Evolutionary conservation across 2,888 invertebrate species (phyloP).

Genomic region (Mesorhabditis belari): DNA sequence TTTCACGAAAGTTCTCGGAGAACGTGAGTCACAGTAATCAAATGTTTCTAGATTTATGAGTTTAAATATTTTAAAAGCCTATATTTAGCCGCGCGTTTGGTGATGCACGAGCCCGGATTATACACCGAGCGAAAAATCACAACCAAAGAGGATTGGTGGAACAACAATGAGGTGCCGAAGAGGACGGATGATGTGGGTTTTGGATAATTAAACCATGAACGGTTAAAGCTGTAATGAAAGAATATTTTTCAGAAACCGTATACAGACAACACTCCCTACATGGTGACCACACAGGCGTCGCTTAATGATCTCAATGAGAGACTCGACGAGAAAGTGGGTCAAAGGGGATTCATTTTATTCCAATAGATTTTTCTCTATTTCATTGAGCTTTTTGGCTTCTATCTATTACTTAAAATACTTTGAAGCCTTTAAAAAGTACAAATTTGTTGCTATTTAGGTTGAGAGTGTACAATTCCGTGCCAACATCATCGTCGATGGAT

Average conservation of each 20-base stretch:
- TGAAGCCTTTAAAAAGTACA: background rate
- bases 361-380: background rate
- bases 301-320: constrained; percentile 18
- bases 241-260: constrained; percentile 19
- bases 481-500: constrained; percentile 18
- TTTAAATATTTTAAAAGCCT: background rate
- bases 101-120: constrained; percentile 10
- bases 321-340: constrained; percentile 13
- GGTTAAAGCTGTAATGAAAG: background rate
- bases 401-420: background rate
- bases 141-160: constrained; percentile 20
- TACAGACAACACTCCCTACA: constrained; percentile 22
- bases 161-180: constrained; percentile 16
- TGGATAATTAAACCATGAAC: background rate
- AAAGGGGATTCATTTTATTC: background rate
- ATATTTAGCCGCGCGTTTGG: constrained; percentile 12
- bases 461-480: constrained; percentile 21
- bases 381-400: background rate
- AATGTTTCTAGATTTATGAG: background rate
- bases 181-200: background rate
- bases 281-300: constrained; percentile 17
- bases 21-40: constrained; percentile 3
- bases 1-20: constrained; percentile 17
- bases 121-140: constrained; percentile 19
- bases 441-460: constrained; percentile 8